phyloP scores from a whole-genome alignment of 1,140 invertebrate species.

The Lasaia peninsularis region DNA sequence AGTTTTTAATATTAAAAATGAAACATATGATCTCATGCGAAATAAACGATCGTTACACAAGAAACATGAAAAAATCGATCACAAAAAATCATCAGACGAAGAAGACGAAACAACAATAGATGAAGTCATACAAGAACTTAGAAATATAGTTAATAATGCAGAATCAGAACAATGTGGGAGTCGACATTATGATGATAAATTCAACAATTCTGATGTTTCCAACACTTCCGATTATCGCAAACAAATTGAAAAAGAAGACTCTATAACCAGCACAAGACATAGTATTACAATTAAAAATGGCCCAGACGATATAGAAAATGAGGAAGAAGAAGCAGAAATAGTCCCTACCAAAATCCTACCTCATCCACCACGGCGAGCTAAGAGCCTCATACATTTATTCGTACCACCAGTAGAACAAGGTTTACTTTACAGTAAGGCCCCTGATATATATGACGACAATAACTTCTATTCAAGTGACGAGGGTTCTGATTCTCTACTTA shows the following conservation, averaged over 20 bases:
- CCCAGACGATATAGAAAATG: conserved; percentile 46
- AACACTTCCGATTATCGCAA: conserved; percentile 52
- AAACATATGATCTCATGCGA: conserved; percentile 76
- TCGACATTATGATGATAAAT: conserved; percentile 66
- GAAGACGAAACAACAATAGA: conserved; percentile 91
- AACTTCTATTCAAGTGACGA: conserved; percentile 80
- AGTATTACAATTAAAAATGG: conserved; percentile 70
- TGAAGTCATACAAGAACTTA: conserved; percentile 90
- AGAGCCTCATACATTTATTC: conserved; percentile 78
- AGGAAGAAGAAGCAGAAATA: conserved; percentile 78
- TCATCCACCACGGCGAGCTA: conserved; percentile 79
- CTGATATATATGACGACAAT: conserved; percentile 82
- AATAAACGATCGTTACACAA: conserved; percentile 62
- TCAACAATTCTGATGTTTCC: conserved; percentile 62
- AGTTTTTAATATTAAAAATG: conserved; percentile 79
- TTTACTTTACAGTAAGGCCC: conserved; percentile 71
- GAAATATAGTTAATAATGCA: conserved; percentile 90
- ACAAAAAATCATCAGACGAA: conserved; percentile 77
- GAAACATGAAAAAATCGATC: conserved; percentile 67
- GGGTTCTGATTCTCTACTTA: conserved; percentile 84
- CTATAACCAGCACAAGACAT: conserved; percentile 69
- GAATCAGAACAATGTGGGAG: conserved; percentile 83
- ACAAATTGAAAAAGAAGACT: conserved; percentile 69
- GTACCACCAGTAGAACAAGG: conserved; percentile 70
- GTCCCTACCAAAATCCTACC: conserved; percentile 81